Evolutionary conservation across 53 echinoderm and acorn worm genomes (phyloP), one percentile per base, ranked within the genome.

Genomic region (Patiria pectinifera): DNA sequence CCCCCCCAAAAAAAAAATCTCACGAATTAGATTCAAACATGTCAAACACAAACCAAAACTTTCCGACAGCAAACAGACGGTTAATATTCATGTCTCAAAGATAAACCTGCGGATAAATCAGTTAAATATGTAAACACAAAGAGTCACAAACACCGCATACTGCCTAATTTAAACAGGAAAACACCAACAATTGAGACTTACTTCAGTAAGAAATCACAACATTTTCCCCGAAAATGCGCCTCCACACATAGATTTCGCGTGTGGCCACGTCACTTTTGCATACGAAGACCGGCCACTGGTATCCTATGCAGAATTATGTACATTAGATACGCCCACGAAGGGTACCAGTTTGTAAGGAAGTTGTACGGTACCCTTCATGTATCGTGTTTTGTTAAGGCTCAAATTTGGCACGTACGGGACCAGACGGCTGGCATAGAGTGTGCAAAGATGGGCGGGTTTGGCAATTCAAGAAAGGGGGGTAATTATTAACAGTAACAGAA

Each of bases 261-360:
- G 69, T 24, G 85, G 92, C 92, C 92, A 92, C 92, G 92, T 92
- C 92, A 92, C 85, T 84, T 85, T 85, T 46, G 62, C 79, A 92
- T 79, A 86, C 92, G 92, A 62, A 46, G 15, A 79, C 47, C 16
- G 47, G 3, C 15, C 80, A 47, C 80, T 79, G 80, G 80, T 79
- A 11, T 2, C 80, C 15, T 45, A 13, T 23, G 24, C 80, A 79
- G 15, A 35, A 74, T n/a, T 10, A 23, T 21, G 24, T 9, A n/a
- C 10, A 66, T 47, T 79, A 16, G 11, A 3, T 10, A 79, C 47
- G 25, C 43, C 21, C 13, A 22, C 26, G 76, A 15, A n/a, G 48
- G 14, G 80, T 79, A 79, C 80, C 80, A 79, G 45, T 47, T 79
- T 35, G 11, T 2, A 46, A 44, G 48, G 80, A 46, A 24, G 45